Percentiles rank a stretch among this genome's conserved stretches.
phyloP scores from a whole-genome alignment of 2,797 vertebrate species.

The Sebastes dallii region DNA sequence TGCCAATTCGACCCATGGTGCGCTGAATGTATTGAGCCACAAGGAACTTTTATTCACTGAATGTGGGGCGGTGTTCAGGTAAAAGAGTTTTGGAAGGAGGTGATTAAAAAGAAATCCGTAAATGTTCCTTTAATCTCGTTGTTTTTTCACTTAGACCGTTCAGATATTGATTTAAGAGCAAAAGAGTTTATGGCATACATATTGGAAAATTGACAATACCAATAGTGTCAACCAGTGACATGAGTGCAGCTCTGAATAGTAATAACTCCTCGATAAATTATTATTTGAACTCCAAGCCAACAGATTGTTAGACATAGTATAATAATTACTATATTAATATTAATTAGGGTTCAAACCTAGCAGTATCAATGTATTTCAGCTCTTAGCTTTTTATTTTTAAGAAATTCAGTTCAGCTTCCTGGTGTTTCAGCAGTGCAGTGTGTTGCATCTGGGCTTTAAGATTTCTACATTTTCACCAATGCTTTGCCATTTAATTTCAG shows the following conservation, averaged over 20 bases:
- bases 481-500: no score
- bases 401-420: not conserved
- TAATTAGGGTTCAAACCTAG: not conserved
- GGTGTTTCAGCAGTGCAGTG: not conserved
- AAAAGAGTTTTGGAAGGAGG: not conserved
- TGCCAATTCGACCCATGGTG: not conserved
- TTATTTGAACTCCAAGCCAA: not conserved
- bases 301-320: not conserved
- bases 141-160: not conserved
- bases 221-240: not conserved
- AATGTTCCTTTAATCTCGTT: not conserved
- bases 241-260: not conserved
- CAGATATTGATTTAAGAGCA: not conserved
- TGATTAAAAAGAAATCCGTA: not conserved
- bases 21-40: not conserved
- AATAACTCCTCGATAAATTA: not conserved
- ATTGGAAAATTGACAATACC: not conserved
- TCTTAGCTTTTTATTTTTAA: not conserved
- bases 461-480: no score
- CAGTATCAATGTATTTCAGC: not conserved
- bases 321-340: not conserved
- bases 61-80: not conserved
- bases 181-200: not conserved
- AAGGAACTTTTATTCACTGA: not conserved
- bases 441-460: not conserved